phyloP scores from a whole-genome alignment of 2,113 vertebrate genomes.

The Odontophorus gujanensis region DNA sequence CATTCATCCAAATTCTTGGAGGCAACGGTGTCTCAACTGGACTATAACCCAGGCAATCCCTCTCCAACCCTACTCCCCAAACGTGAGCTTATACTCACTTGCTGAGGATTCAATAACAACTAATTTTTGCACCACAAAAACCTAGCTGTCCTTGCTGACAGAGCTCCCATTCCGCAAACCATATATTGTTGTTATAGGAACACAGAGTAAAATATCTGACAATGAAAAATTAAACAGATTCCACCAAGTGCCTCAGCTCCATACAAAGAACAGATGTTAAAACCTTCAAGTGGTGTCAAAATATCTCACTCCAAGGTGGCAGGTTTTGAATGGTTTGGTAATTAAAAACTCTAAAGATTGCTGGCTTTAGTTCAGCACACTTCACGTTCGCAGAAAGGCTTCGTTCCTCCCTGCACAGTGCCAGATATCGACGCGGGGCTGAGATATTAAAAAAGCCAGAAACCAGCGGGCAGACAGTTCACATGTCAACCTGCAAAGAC shows the following conservation, averaged over 20 bases:
- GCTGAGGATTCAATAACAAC: background rate
- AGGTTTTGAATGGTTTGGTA: conserved; percentile 44
- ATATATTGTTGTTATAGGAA: background rate
- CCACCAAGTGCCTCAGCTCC: background rate
- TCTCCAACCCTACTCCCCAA: background rate
- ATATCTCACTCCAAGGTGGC: conserved; percentile 44
- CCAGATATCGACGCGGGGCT: background rate
- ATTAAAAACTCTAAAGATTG: conserved; percentile 56
- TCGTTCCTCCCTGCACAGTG: conserved; percentile 2
- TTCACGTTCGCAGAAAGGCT: conserved; percentile 41
- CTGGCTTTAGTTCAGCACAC: conserved; percentile 51
- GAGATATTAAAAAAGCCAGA: conserved; percentile 28
- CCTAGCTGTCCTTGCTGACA: conserved; percentile 25
- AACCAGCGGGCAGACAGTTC: background rate
- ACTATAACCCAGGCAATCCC: background rate
- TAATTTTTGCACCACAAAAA: conserved; percentile 23
- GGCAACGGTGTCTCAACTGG: background rate
- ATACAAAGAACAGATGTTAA: conserved; percentile 51
- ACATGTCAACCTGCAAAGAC: background rate
- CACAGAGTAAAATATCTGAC: conserved; percentile 28
- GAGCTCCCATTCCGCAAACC: background rate
- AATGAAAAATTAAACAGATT: conserved; percentile 21
- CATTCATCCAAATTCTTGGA: background rate
- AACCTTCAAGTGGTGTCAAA: conserved; percentile 32
- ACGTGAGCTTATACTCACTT: background rate